These are phyloP conservation scores for Aptenodytes forsteri DNA, from an alignment of 2,113 vertebrate genomes.

Conservation along the genomic window DNA sequence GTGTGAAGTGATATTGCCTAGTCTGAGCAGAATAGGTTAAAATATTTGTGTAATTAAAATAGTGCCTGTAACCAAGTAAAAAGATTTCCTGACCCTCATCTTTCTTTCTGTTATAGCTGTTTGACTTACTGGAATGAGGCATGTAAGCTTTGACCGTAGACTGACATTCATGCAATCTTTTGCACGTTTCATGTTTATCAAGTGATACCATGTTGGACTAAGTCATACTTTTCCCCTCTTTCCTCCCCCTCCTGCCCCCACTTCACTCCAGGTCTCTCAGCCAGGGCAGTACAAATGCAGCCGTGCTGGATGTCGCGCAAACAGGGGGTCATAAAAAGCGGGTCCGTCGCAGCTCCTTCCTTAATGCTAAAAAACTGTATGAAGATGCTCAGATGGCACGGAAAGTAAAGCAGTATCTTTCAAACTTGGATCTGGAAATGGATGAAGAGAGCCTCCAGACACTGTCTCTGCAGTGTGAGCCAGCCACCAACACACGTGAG, in stretches of 20 bases:
- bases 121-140: constrained; percentile 75
- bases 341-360: constrained; percentile 96
- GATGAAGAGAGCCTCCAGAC: constrained; percentile 96
- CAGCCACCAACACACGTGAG: constrained; percentile 93
- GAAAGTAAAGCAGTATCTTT: constrained; percentile 95
- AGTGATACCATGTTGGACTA: not conserved
- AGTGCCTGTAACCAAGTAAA: constrained; percentile 26
- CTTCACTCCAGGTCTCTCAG: constrained; percentile 86
- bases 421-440: constrained; percentile 90
- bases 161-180: constrained; percentile 46
- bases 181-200: not conserved
- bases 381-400: constrained; percentile 99
- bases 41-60: not conserved
- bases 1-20: constrained; percentile 40
- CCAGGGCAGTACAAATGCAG: constrained; percentile 92
- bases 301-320: constrained; percentile 93
- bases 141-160: constrained; percentile 65
- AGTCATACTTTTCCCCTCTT: constrained; percentile 24
- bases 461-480: constrained; percentile 91
- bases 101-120: constrained; percentile 48
- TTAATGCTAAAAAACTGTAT: constrained; percentile 98
- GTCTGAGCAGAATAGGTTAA: not conserved
- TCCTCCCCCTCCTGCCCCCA: not conserved
- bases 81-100: not conserved
- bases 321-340: constrained; percentile 95